These are phyloP conservation scores for Micropoecilia bifurca DNA, from an alignment of 2,797 vertebrate genomes.

Conservation along the genomic window DNA sequence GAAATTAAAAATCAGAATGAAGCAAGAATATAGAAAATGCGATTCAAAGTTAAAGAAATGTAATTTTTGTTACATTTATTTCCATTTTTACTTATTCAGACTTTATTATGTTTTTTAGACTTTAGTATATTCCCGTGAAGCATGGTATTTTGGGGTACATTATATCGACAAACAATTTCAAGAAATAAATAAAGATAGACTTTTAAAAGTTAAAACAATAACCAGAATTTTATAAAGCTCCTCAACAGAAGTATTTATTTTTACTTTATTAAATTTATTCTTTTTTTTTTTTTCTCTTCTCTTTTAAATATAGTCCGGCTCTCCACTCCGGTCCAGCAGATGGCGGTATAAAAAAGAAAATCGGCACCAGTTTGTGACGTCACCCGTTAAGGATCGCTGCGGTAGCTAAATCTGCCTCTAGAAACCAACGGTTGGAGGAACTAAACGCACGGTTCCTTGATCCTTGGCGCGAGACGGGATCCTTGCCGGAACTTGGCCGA, in stretches of 20 bases:
- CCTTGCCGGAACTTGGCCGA: too few relatives aligned
- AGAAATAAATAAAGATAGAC: neutral
- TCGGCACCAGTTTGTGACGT: constrained; percentile 26
- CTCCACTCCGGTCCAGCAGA: neutral
- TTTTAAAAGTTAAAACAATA: neutral
- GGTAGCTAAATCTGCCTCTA: neutral
- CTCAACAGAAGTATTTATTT: neutral
- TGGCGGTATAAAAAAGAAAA: neutral
- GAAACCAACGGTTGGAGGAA: too few relatives aligned
- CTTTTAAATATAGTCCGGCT: neutral
- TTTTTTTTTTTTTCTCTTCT: neutral
- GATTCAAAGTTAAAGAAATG: neutral
- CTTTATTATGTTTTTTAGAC: neutral
- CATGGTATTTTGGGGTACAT: neutral
- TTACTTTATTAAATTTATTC: neutral
- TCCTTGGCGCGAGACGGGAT: too few relatives aligned
- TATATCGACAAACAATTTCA: neutral
- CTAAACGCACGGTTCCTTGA: too few relatives aligned
- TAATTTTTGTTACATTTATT: neutral
- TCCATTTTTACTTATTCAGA: neutral
- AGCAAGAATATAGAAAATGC: neutral
- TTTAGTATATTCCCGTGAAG: neutral
- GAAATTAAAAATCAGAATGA: neutral
- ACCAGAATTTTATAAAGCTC: neutral
- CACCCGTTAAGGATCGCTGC: neutral